Conservation (phyloP, 2,888 invertebrate genomes). For the Ochropleura plecta region DNA sequence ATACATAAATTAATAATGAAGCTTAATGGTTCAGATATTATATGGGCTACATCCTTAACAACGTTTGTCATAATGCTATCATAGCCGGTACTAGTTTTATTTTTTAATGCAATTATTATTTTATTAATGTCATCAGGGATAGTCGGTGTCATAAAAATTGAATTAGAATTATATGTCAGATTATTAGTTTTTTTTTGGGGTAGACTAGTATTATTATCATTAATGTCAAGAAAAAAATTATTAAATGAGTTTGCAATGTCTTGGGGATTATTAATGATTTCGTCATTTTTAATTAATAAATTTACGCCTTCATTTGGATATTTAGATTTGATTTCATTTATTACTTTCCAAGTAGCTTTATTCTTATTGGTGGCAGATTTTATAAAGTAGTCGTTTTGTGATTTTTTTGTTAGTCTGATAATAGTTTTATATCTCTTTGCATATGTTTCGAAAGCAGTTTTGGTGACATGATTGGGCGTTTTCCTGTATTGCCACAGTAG, state of each 20-base stretch:
- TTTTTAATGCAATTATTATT: neutral
- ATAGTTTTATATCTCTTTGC: conserved; percentile 2
- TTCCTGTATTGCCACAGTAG: neutral
- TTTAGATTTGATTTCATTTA: neutral
- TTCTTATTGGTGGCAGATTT: too few relatives aligned
- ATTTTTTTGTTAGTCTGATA: neutral
- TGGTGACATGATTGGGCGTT: neutral
- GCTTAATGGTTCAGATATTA: too few relatives aligned
- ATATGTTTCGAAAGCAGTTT: conserved; percentile 6
- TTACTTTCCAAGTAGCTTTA: neutral
- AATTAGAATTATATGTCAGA: conserved; percentile 1
- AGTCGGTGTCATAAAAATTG: neutral
- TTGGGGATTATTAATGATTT: neutral
- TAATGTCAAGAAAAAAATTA: neutral
- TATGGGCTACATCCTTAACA: too few relatives aligned
- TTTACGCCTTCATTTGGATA: neutral
- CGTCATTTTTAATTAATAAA: neutral
- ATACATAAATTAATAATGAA: too few relatives aligned
- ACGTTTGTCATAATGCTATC: neutral
- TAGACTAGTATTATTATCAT: neutral
- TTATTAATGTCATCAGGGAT: neutral
- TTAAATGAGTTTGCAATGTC: neutral
- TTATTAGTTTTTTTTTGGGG: neutral
- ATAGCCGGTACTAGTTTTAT: neutral
- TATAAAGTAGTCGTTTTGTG: neutral